Evolutionary conservation across 2,888 invertebrate genomes (phyloP), one percentile per base, ranked within the genome.

Genomic region (Ditula angustiorana): DNA sequence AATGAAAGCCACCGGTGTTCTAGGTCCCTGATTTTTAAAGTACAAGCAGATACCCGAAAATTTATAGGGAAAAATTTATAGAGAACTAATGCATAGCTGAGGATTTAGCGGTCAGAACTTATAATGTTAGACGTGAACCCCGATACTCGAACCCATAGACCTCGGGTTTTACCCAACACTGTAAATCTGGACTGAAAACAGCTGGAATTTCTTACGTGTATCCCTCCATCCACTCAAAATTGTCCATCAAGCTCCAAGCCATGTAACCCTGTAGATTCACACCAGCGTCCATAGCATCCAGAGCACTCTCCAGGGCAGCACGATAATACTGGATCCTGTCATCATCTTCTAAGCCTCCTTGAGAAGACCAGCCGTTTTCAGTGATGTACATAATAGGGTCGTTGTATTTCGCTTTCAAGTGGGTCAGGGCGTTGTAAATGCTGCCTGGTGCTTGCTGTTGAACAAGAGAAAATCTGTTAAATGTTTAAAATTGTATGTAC

Each of bases 161-260:
- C n/a, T n/a, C n/a, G n/a, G n/a, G n/a, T n/a, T n/a, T n/a, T n/a
- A n/a, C n/a, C n/a, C n/a, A n/a, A n/a, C n/a, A n/a, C n/a, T n/a
- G n/a, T n/a, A n/a, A n/a, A n/a, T n/a, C n/a, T n/a, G n/a, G n/a
- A n/a, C n/a, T n/a, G n/a, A n/a, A n/a, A n/a, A n/a, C n/a, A n/a
- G n/a, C n/a, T n/a, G n/a, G n/a, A n/a, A 24, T 13, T 5, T 11
- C 93, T 91, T 79, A 94, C 90, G 81, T 82, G 71, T 93, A 95
- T 44, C 95, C 95, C 53, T 80, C 74, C 64, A 83, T 80, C 95
- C 95, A 95, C 77, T 95, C 95, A 70, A 95, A 94, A 76, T 94
- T 95, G 72, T 95, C 95, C 86, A 95, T 87, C 4, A 95, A 80
- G 66, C 94, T 94, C 95, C 95, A 95, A 1, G 93, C 92, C 67